A percentile compares a stretch with the other conserved stretches of the same genome.
phyloP scores from a whole-genome alignment of 2,113 vertebrate genomes.

The Andinoacara biseriatus region DNA sequence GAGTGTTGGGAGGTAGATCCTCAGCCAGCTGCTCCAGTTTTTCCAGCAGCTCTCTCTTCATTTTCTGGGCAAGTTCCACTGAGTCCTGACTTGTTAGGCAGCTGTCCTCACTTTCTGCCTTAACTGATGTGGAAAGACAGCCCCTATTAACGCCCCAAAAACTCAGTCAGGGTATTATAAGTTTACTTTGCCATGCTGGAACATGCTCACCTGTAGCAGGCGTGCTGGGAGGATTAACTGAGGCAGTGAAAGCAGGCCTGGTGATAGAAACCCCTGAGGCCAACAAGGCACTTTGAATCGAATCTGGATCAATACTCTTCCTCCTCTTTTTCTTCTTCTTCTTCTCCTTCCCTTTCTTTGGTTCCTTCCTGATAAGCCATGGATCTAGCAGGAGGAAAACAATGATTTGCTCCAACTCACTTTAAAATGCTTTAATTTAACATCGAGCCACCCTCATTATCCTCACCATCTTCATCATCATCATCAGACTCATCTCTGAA shows the following conservation, averaged over 20 bases:
- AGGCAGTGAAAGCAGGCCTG: constrained; percentile 89
- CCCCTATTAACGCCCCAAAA: neutral
- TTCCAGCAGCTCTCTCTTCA: constrained; percentile 94
- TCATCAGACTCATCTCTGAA: constrained; percentile 96
- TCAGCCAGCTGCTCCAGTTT: constrained; percentile 91
- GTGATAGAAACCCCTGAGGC: constrained; percentile 96
- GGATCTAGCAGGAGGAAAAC: constrained; percentile 83
- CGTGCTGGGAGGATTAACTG: constrained; percentile 79
- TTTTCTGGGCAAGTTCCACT: constrained; percentile 94
- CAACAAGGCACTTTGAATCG: constrained; percentile 99
- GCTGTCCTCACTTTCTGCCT: constrained; percentile 85
- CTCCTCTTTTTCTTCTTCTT: constrained; percentile 87
- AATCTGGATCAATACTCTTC: constrained; percentile 96
- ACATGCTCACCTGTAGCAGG: constrained; percentile 67
- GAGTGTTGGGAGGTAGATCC: constrained; percentile 93
- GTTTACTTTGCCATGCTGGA: neutral
- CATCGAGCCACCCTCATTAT: neutral
- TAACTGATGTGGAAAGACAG: constrained; percentile 70
- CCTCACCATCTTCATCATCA: constrained; percentile 93
- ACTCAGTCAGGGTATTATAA: neutral
- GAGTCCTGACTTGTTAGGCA: constrained; percentile 95
- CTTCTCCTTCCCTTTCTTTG: constrained; percentile 94
- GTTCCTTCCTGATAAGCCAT: constrained; percentile 96
- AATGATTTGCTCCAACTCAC: neutral
- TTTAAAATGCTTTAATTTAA: neutral